Percentiles rank a stretch among this genome's conserved stretches.
phyloP scores from a whole-genome alignment of 2,113 vertebrate species.

The Psephotus haematonotus region DNA sequence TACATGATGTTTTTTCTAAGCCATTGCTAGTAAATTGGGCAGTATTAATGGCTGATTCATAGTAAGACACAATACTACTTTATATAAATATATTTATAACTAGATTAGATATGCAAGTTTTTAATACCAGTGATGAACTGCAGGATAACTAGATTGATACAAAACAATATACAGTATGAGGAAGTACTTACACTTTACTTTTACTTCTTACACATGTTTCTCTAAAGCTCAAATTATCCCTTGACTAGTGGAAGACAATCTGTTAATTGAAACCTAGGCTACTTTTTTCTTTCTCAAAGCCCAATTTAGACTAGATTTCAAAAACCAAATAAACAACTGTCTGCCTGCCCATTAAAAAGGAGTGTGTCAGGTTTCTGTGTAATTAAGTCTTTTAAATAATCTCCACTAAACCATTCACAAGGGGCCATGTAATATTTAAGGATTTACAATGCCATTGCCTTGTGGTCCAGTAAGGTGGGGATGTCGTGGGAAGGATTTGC shows the following conservation, averaged over 20 bases:
- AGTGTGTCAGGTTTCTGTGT: constrained; percentile 77
- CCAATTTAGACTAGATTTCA: constrained; percentile 76
- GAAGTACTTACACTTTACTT: constrained; percentile 66
- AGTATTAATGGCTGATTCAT: neutral
- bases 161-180: constrained; percentile 23
- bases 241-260: constrained; percentile 69
- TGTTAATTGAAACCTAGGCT: constrained; percentile 76
- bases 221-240: constrained; percentile 73
- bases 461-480: neutral
- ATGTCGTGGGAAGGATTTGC: neutral
- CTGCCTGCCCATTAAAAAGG: constrained; percentile 72
- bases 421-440: constrained; percentile 56
- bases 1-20: neutral
- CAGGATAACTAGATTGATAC: neutral
- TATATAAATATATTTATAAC: neutral
- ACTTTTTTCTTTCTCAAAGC: constrained; percentile 63
- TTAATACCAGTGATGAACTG: neutral
- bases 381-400: constrained; percentile 75
- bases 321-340: constrained; percentile 79
- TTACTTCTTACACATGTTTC: constrained; percentile 66
- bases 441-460: neutral
- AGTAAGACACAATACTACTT: neutral
- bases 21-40: neutral
- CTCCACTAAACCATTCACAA: constrained; percentile 62
- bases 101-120: neutral